phyloP scores from a whole-genome alignment of 1,140 invertebrate species.

The Danaus melanippus region DNA sequence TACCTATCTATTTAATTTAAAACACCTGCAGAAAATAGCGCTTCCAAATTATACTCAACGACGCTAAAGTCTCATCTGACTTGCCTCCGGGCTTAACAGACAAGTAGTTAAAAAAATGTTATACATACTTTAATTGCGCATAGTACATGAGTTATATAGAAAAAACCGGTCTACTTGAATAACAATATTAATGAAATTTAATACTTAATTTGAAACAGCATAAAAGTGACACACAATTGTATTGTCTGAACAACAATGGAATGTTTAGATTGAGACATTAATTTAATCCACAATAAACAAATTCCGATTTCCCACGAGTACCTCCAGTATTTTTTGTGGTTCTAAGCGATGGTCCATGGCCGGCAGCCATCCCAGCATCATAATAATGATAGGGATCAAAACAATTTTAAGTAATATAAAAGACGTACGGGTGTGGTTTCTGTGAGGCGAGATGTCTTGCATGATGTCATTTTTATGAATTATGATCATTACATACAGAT shows the following conservation, averaged over 20 bases:
- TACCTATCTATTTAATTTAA: too few species aligned
- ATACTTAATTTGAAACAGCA: too few species aligned
- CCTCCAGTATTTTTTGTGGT: conserved; percentile 35
- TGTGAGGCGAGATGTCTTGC: conserved; percentile 15
- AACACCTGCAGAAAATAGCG: too few species aligned
- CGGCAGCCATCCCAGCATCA: conserved; percentile 45
- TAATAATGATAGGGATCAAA: conserved; percentile 56
- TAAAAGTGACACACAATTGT: not conserved
- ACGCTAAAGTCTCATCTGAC: too few species aligned
- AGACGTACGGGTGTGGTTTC: conserved; percentile 4
- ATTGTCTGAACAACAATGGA: conserved; percentile 12
- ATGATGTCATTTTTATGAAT: conserved; percentile 6
- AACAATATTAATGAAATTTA: too few species aligned
- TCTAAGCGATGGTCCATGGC: conserved; percentile 32
- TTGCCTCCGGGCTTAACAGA: too few species aligned
- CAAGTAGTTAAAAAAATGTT: too few species aligned
- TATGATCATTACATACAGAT: conserved; percentile 11
- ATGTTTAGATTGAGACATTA: conserved; percentile 37
- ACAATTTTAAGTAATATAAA: conserved; percentile 23
- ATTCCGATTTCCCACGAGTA: conserved; percentile 51
- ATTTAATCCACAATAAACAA: conserved; percentile 35
- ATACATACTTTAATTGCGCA: too few species aligned
- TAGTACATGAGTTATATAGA: too few species aligned
- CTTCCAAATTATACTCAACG: too few species aligned
- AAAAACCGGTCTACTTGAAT: too few species aligned